A percentile compares a stretch with the other conserved stretches of the same genome.
These are phyloP conservation scores for Calyptommatus sinebrachiatus DNA, from an alignment of 2,113 vertebrate genomes.

Conservation along the genomic window DNA sequence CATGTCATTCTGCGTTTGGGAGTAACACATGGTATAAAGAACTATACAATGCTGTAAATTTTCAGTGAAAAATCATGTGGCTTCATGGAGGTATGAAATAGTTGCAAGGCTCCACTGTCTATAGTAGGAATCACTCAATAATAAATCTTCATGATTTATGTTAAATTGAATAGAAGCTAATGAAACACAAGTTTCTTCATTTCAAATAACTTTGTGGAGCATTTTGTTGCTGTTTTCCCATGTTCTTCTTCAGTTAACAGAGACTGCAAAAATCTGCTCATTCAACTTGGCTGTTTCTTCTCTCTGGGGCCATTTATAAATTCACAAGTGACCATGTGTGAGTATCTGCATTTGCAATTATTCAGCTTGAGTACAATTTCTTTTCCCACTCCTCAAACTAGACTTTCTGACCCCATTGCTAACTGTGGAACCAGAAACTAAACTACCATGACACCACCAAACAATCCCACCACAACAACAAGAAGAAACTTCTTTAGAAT, in stretches of 20 bases:
- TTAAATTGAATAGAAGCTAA: neutral
- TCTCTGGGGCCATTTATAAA: constrained; percentile 7
- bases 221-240: neutral
- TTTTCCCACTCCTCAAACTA: no score
- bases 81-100: neutral
- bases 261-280: constrained; percentile 11
- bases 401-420: no score
- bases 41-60: neutral
- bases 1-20: neutral
- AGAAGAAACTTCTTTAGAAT: no score
- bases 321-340: neutral
- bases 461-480: no score
- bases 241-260: constrained; percentile 7
- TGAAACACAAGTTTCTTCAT: neutral
- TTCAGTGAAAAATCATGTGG: neutral
- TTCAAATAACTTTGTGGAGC: neutral
- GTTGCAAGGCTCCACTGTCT: neutral
- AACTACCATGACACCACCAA: no score
- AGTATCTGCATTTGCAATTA: neutral
- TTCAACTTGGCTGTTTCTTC: constrained; percentile 8
- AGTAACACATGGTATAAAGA: neutral
- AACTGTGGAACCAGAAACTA: no score
- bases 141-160: neutral
- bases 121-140: neutral
- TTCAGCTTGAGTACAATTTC: no score